Percentiles rank a stretch among this genome's conserved stretches.
Evolutionary conservation across 1,140 invertebrate species (phyloP).

Genomic region (Meloidogyne floridensis): DNA sequence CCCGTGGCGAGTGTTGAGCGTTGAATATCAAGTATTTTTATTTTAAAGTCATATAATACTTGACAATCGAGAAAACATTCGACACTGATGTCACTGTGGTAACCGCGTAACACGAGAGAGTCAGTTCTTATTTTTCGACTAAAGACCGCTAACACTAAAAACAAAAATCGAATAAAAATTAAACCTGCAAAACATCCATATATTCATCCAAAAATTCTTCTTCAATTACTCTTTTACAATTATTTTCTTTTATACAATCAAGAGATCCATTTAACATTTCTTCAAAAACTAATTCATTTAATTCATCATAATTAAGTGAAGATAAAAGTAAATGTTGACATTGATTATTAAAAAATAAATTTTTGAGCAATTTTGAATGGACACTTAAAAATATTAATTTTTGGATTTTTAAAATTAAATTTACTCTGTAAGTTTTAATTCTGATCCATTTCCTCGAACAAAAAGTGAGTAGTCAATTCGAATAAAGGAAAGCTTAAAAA

Average conservation of each 20-base stretch:
- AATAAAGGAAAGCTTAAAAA: constrained; percentile 24
- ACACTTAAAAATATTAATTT: not conserved
- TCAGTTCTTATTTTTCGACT: too few relatives aligned
- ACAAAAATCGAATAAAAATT: too few relatives aligned
- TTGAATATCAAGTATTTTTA: too few relatives aligned
- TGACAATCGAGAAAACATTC: too few relatives aligned
- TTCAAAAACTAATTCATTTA: not conserved
- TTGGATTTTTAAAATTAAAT: not conserved
- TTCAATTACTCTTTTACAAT: constrained; percentile 7
- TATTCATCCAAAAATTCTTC: constrained; percentile 29
- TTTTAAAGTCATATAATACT: too few relatives aligned
- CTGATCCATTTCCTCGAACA: not conserved
- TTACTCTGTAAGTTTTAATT: constrained; percentile 17
- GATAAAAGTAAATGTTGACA: constrained; percentile 10
- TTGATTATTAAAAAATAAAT: constrained; percentile 7
- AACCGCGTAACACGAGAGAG: too few relatives aligned
- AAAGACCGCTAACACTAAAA: too few relatives aligned
- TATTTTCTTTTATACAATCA: constrained; percentile 9
- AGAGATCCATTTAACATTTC: not conserved
- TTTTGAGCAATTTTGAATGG: constrained; percentile 16
- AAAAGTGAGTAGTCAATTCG: constrained; percentile 23
- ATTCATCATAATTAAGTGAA: constrained; percentile 2
- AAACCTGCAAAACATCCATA: constrained; percentile 45
- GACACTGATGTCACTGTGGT: too few relatives aligned
- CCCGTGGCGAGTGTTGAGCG: too few relatives aligned